Conservation (phyloP, 2,113 vertebrate species). For the Mirza zaza region DNA sequence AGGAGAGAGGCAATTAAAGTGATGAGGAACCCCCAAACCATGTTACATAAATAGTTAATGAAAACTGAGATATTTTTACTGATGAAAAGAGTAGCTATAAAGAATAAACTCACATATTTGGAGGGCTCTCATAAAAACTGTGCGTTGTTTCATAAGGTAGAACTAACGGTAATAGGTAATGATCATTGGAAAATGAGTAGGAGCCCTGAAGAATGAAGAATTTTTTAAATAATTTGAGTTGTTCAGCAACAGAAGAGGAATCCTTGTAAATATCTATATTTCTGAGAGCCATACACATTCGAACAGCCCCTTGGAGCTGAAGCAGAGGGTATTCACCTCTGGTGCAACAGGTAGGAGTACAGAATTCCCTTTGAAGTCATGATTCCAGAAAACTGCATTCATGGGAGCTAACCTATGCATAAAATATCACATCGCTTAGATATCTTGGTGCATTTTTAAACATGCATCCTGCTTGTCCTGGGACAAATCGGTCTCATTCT, state of each 20-base stretch:
- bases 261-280: neutral
- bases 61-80: slow-evolving; percentile 13
- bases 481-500: neutral
- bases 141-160: neutral
- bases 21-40: neutral
- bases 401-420: neutral
- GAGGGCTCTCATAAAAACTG: neutral
- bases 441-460: neutral
- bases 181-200: neutral
- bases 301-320: neutral
- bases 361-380: neutral
- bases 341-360: rapidly evolving
- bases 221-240: neutral
- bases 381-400: neutral
- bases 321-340: neutral
- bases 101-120: neutral
- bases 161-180: neutral
- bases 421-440: neutral
- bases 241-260: neutral
- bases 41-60: slow-evolving; percentile 58
- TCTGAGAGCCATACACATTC: neutral
- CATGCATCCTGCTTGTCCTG: neutral
- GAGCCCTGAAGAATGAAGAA: neutral
- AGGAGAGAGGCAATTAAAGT: slow-evolving; percentile 66
- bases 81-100: neutral